Base-by-base conservation (phyloP, 1,140 invertebrate species). In the Solen grandis region DNA sequence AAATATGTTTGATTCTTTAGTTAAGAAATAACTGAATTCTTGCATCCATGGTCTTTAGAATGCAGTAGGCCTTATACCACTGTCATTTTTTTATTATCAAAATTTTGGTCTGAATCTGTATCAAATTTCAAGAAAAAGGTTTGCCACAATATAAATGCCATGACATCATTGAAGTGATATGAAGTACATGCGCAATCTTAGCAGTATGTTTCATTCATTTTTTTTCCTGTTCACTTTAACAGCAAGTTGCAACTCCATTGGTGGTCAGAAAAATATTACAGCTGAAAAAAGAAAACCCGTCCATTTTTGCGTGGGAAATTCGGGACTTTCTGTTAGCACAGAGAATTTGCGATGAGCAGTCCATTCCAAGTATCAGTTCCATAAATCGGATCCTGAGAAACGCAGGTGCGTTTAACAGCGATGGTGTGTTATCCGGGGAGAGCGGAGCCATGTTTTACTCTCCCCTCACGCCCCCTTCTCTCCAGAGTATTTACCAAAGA, bases 281-380 rank as follows among this genome's bases (percentile, higher is more conserved):
- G 85, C 99, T 99, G 94, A 99, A 99, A 92, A 94, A 98, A 83
- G 97, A 99, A 92, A 99, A 99, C 93, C 99, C 99, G 0, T 99
- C 98, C 31, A 99, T 99, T 97, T 99, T 99, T 92, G 98, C 98
- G 14, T 99, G 98, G 99, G 99, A 99, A 93, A 99, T 99, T 88
- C 94, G 99, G 54, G 98, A 99, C 93, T 95, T 98, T 93, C 95
- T 99, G 82, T 94, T 99, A 72, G 95, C 97, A 1, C 98, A 99
- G 91, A 96, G 97, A 54, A 97, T 99, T 89, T 99, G 99, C 93
- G 98, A 98, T 77, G 97, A 98, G 91, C 98, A 99, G 92, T 99
- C 99, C 93, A 98, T 99, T 86, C 99, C 99, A 88, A 98, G 97
- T 86, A 98, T 99, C 74, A 99, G 97, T 84, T 99, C 98, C 84